phyloP scores from a whole-genome alignment of 1,140 invertebrate genomes.

The Paramacrobiotus metropolitanus region DNA sequence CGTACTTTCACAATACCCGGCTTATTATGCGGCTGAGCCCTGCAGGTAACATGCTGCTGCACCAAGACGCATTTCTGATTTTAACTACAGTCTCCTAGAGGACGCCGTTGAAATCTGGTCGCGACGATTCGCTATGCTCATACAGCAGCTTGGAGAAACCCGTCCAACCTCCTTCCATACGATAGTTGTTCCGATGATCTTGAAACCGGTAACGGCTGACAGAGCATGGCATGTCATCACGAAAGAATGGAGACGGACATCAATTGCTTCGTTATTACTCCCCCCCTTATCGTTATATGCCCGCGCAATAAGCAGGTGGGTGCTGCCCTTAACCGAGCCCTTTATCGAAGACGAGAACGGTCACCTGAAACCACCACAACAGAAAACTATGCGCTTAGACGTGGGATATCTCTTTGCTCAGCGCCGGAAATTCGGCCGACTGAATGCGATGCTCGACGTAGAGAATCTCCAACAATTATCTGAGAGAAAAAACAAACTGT shows the following conservation, averaged over 20 bases:
- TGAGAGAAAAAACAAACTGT: not conserved
- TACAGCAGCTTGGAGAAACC: not conserved
- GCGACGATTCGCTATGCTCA: not conserved
- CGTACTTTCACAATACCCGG: not conserved
- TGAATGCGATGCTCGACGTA: not conserved
- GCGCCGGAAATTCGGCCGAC: not conserved
- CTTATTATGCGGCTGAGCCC: not conserved
- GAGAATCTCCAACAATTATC: not conserved
- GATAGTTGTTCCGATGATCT: not conserved
- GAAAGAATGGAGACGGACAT: not conserved
- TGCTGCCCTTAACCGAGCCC: not conserved
- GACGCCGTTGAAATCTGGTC: not conserved
- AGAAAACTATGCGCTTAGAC: not conserved
- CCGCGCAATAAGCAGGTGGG: not conserved
- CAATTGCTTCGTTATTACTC: not conserved
- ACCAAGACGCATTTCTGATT: not conserved
- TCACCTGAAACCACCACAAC: not conserved
- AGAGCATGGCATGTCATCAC: not conserved
- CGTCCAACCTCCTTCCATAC: conserved; percentile 1
- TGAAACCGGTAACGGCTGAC: not conserved
- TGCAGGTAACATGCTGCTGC: not conserved
- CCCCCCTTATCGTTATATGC: not conserved
- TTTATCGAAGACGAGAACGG: not conserved
- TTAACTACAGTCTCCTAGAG: not conserved
- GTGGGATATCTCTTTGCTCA: not conserved